Evolutionary conservation across 2,888 invertebrate genomes (phyloP).

Genomic region (Heteropelma amictum): DNA sequence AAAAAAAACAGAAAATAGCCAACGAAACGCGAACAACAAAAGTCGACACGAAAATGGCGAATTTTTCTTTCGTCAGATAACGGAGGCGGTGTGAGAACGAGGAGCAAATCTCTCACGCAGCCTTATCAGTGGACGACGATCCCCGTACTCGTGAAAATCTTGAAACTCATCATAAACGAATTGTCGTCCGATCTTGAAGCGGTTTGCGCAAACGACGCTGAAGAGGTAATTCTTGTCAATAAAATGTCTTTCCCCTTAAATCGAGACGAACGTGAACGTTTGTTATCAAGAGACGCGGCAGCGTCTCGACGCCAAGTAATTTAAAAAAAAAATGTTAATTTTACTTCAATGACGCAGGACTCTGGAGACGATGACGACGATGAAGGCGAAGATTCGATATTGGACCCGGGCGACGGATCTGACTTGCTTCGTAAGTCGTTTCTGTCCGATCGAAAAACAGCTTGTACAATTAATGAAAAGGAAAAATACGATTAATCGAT

Average conservation of each 20-base stretch:
- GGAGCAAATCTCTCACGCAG: conserved; percentile 77
- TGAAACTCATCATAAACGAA: conserved; percentile 85
- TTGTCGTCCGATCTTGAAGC: conserved; percentile 81
- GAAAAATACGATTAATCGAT: not conserved
- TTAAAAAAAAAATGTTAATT: too few species aligned
- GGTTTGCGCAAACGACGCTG: conserved; percentile 70
- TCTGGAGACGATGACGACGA: conserved; percentile 75
- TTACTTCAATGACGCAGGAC: conserved; percentile 9
- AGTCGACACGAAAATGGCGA: too few species aligned
- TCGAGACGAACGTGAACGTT: too few species aligned
- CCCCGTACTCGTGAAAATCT: conserved; percentile 85
- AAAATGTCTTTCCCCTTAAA: too few species aligned
- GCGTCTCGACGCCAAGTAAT: too few species aligned
- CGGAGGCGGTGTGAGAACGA: conserved; percentile 75
- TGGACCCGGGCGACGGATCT: conserved; percentile 69
- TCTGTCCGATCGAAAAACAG: not conserved
- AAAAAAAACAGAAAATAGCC: too few species aligned
- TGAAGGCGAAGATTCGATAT: conserved; percentile 63
- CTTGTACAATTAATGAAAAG: not conserved
- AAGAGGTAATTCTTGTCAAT: conserved; percentile 60
- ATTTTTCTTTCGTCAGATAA: conserved; percentile 63
- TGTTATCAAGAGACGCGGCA: too few species aligned
- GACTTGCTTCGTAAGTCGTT: conserved; percentile 65
- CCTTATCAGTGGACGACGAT: conserved; percentile 81
- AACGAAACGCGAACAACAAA: too few species aligned